Evolutionary conservation across 2,797 vertebrate species (phyloP).

Genomic region (Clarias pachynema): DNA sequence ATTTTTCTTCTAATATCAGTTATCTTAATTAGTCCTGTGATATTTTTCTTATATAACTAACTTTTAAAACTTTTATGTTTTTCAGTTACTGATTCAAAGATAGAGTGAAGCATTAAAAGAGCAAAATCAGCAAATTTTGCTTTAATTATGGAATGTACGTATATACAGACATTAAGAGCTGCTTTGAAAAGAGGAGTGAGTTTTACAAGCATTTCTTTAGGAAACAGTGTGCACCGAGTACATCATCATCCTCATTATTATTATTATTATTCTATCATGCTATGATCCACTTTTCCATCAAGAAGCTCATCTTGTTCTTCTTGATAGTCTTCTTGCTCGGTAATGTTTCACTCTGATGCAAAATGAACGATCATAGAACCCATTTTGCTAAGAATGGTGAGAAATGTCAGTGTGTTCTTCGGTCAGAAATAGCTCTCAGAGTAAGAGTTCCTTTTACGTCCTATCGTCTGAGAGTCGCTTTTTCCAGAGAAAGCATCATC

Average conservation of each 20-base stretch:
- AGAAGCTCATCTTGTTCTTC: not conserved
- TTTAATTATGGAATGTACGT: not conserved
- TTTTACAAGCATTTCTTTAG: not conserved
- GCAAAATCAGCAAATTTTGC: not conserved
- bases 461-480: conserved; percentile 55
- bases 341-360: not conserved
- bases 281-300: not conserved
- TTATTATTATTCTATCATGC: not conserved
- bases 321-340: not conserved
- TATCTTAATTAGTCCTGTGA: not conserved
- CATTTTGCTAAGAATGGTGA: not conserved
- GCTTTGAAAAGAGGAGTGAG: not conserved
- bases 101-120: not conserved
- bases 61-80: not conserved
- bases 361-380: not conserved
- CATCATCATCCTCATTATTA: not conserved
- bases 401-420: not conserved
- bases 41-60: not conserved
- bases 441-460: conserved; percentile 67
- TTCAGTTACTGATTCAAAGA: not conserved
- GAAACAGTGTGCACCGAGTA: not conserved
- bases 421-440: conserved; percentile 80
- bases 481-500: conserved; percentile 11
- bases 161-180: not conserved
- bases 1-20: too few relatives aligned